These are phyloP conservation scores for Ganaspis sp. DNA, from an alignment of 1,140 invertebrate species.

Conservation along the genomic window DNA sequence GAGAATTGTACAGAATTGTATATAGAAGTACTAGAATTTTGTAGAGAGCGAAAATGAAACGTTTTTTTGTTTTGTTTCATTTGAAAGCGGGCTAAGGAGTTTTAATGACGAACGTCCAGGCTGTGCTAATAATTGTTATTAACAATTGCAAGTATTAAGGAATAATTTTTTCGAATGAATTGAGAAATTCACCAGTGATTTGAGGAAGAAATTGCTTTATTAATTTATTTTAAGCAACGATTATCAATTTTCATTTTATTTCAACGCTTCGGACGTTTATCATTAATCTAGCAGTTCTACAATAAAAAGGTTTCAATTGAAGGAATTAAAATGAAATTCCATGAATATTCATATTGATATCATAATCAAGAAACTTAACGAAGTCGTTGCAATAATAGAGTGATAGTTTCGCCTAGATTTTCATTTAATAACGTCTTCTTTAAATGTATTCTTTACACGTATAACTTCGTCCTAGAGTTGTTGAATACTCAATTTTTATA, in stretches of 20 bases:
- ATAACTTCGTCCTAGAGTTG: neutral
- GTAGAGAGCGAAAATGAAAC: constrained; percentile 25
- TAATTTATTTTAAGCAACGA: neutral
- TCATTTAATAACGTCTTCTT: neutral
- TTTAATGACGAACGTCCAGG: constrained; percentile 37
- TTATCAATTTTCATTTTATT: neutral
- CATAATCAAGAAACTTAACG: neutral
- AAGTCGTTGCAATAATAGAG: constrained; percentile 28
- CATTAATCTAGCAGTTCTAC: constrained; percentile 18
- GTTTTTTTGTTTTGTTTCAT: neutral
- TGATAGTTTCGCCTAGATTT: constrained; percentile 24
- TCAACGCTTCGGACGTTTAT: constrained; percentile 20
- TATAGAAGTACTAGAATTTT: constrained; percentile 51
- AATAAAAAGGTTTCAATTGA: constrained; percentile 7
- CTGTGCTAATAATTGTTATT: constrained; percentile 45
- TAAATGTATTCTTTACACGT: too few species aligned
- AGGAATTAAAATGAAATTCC: constrained; percentile 31
- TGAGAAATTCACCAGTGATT: too few species aligned
- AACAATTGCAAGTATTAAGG: constrained; percentile 12
- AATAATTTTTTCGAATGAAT: neutral
- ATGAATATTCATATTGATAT: neutral
- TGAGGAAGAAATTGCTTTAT: neutral
- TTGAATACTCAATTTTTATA: constrained; percentile 13
- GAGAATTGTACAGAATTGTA: constrained; percentile 66
- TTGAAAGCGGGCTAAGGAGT: constrained; percentile 12